Base-by-base conservation (phyloP, 2,113 vertebrate species). In the Donacobius atricapilla region DNA sequence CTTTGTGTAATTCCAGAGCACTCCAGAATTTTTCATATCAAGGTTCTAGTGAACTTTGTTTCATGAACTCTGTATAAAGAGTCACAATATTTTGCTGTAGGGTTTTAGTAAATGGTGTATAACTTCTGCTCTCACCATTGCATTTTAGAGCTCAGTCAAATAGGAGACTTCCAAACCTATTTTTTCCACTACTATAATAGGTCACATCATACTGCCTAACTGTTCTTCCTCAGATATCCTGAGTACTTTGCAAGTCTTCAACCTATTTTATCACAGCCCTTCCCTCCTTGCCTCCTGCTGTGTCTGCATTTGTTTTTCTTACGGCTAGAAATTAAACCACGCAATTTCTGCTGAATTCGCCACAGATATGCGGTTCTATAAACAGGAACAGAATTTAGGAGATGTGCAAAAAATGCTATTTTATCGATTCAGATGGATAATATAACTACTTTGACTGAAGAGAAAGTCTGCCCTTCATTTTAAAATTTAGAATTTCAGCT, bases 311-410 rank as follows among this genome's bases (percentile, higher is more conserved):
- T 87, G 77, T 48, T 89, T 91, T 90, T 64, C 51, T 83, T 78
- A 37, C 31, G 83, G 45, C 16, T 53, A 56, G 84, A 87, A 89
- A 91, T 94, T 40, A 83, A 92, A 58, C 58, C 78, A 47, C 69
- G 63, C 13, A 9, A 45, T 40, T 88, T 90, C 58, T 57, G 65
- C 31, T 82, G 69, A 44, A 64, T 91, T 58, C 77, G 48, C 48
- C 30, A 24, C 4, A 0, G 50, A 15, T 18, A 20, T 15, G n/a
- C 0, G 0, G 6, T 75, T 64, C 48, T 78, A 18, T 71, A 63
- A 75, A 50, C 33, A 86, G 71, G 37, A 85, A 39, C 8, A 81
- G 64, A 28, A 77, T 73, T 53, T n/a, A 63, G 31, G 75, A 57
- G 51, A 45, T 15, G 54, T 68, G 30, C 2, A 1, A 51, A 47